Evolutionary conservation across 2,888 invertebrate genomes (phyloP).

Genomic region (Rugalucina vietnamica): DNA sequence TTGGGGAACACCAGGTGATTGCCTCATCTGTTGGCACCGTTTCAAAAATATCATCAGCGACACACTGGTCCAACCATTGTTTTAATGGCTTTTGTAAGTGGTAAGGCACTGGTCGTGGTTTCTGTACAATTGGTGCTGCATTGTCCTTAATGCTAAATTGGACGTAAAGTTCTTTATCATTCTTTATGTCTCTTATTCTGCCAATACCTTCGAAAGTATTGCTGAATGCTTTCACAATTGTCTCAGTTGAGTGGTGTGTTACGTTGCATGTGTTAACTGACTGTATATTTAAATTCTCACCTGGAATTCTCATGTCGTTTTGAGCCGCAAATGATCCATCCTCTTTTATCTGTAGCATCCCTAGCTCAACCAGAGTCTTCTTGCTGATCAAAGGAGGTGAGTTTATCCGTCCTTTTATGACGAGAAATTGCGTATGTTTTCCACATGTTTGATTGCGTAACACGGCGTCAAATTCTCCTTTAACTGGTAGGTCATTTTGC

Average conservation of each 20-base stretch:
- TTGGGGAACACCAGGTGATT: slow-evolving; percentile 36
- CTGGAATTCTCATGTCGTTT: not conserved
- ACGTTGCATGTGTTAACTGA: not conserved
- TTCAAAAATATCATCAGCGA: slow-evolving; percentile 25
- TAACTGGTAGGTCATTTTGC: not conserved
- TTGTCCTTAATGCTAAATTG: slow-evolving; percentile 14
- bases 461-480: slow-evolving; percentile 26
- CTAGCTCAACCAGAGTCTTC: not conserved
- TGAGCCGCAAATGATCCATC: not conserved
- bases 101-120: slow-evolving; percentile 16
- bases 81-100: slow-evolving; percentile 30
- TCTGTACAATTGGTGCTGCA: slow-evolving; percentile 14
- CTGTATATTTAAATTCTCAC: not conserved
- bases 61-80: slow-evolving; percentile 9
- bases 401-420: not conserved
- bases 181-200: slow-evolving; percentile 5
- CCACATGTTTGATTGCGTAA: slow-evolving; percentile 23
- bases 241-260: not conserved
- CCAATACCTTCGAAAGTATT: slow-evolving; percentile 28
- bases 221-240: not conserved
- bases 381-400: slow-evolving; percentile 30
- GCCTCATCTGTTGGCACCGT: slow-evolving; percentile 19
- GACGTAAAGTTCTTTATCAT: slow-evolving; percentile 9
- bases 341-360: slow-evolving; percentile 16
- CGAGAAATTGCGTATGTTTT: not conserved